phyloP scores from a whole-genome alignment of 2,797 vertebrate genomes.

The Nyctalus aviator region DNA sequence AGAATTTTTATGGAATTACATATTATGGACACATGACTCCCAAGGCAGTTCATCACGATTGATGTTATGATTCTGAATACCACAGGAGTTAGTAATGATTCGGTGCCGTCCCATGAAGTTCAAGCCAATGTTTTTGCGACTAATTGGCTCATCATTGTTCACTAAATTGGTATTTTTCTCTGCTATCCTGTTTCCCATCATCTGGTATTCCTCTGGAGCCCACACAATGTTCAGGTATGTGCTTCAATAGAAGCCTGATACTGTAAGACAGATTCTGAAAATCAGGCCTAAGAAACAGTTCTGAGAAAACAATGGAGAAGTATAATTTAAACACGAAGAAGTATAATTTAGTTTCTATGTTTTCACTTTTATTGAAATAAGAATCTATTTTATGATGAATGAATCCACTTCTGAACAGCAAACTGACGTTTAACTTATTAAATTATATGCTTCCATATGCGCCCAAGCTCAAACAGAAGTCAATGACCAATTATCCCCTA shows the following conservation, averaged over 20 bases:
- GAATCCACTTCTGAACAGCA: constrained; percentile 37
- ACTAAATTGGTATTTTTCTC: constrained; percentile 60
- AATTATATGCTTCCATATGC: constrained; percentile 30
- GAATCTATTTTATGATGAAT: constrained; percentile 28
- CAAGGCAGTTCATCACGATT: constrained; percentile 79
- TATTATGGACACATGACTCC: constrained; percentile 84
- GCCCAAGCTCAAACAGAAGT: constrained; percentile 1
- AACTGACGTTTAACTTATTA: constrained; percentile 37
- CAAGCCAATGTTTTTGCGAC: constrained; percentile 66
- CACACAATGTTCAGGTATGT: constrained; percentile 41
- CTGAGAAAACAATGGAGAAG: constrained; percentile 31
- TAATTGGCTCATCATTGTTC: constrained; percentile 56
- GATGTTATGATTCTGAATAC: constrained; percentile 85
- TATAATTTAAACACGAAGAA: constrained; percentile 30
- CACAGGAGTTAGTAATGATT: constrained; percentile 80
- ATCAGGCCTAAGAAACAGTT: not conserved
- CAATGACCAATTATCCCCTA: not conserved
- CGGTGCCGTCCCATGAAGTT: constrained; percentile 76
- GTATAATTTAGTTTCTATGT: constrained; percentile 25
- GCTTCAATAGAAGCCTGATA: not conserved
- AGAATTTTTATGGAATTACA: constrained; percentile 87
- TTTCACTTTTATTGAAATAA: constrained; percentile 55
- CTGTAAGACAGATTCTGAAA: not conserved
- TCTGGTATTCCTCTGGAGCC: constrained; percentile 51
- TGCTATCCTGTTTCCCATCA: constrained; percentile 49